phyloP scores from a whole-genome alignment of 2,888 invertebrate genomes.

The Lithophane semibrunnea region DNA sequence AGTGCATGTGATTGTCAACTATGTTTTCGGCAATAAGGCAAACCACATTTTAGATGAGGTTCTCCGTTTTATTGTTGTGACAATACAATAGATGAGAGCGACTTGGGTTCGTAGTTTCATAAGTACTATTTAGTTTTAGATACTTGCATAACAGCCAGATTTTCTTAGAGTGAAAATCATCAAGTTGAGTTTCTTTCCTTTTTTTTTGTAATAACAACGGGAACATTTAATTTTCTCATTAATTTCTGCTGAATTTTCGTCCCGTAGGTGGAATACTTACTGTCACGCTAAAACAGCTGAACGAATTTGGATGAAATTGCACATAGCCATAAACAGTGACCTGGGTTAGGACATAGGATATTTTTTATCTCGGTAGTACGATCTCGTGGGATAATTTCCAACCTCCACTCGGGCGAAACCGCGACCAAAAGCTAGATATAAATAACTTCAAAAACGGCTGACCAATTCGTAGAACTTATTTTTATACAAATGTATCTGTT shows the following conservation, averaged over 20 bases:
- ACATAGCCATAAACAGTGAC: neutral
- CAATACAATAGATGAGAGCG: neutral
- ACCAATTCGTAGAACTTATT: conserved; percentile 3
- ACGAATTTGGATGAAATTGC: neutral
- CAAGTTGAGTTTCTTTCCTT: neutral
- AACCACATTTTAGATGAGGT: conserved; percentile 1
- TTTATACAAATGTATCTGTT: neutral
- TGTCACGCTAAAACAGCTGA: neutral
- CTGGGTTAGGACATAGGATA: neutral
- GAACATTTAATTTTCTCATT: neutral
- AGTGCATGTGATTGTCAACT: conserved; percentile 25
- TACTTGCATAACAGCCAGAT: neutral
- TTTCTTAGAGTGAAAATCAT: neutral
- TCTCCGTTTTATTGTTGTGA: conserved; percentile 7
- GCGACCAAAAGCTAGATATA: neutral
- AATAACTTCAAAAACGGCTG: neutral
- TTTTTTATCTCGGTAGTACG: neutral
- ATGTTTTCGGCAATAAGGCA: conserved; percentile 20
- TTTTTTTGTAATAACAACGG: neutral
- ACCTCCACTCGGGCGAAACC: neutral
- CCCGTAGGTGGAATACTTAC: neutral
- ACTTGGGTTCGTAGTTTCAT: neutral
- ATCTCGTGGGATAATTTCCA: neutral
- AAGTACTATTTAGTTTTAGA: neutral
- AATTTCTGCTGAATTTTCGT: neutral